Percentiles rank a stretch among this genome's conserved stretches.
These are phyloP conservation scores for Mirounga angustirostris DNA, from an alignment of 2,113 vertebrate species.

Conservation along the genomic window DNA sequence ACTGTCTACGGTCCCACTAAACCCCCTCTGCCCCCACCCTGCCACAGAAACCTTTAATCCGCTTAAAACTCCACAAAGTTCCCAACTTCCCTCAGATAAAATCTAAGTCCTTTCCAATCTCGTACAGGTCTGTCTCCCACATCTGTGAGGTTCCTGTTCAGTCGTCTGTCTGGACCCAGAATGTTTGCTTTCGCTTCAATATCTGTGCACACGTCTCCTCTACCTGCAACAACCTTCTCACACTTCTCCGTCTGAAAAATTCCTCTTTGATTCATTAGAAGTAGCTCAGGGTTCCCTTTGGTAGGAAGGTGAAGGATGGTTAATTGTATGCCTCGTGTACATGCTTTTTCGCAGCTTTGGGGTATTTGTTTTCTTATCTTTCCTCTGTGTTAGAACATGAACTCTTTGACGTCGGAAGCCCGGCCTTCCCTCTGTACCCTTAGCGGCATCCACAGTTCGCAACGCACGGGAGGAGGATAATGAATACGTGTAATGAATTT, in stretches of 20 bases:
- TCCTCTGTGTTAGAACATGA: fast-evolving
- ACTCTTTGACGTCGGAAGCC: no score
- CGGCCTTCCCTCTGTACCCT: no score
- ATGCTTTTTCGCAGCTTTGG: fast-evolving
- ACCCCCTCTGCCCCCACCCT: no score
- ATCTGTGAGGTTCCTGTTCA: no score
- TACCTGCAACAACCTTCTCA: neutral
- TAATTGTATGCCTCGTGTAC: fast-evolving
- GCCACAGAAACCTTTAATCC: neutral
- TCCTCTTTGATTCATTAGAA: neutral
- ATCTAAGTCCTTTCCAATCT: neutral
- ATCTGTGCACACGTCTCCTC: fast-evolving
- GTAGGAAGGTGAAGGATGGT: no score
- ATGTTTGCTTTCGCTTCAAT: fast-evolving
- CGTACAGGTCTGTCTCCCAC: fast-evolving
- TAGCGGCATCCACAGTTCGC: fast-evolving
- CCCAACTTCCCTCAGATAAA: neutral
- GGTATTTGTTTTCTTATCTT: no score
- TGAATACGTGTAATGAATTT: neutral
- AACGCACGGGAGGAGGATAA: neutral
- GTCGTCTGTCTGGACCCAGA: fast-evolving
- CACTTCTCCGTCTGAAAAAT: neutral
- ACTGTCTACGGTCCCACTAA: neutral
- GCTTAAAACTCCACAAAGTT: neutral
- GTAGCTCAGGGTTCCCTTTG: neutral